These are phyloP conservation scores for Tachuris rubrigastra DNA, from an alignment of 2,113 vertebrate genomes.

Conservation along the genomic window DNA sequence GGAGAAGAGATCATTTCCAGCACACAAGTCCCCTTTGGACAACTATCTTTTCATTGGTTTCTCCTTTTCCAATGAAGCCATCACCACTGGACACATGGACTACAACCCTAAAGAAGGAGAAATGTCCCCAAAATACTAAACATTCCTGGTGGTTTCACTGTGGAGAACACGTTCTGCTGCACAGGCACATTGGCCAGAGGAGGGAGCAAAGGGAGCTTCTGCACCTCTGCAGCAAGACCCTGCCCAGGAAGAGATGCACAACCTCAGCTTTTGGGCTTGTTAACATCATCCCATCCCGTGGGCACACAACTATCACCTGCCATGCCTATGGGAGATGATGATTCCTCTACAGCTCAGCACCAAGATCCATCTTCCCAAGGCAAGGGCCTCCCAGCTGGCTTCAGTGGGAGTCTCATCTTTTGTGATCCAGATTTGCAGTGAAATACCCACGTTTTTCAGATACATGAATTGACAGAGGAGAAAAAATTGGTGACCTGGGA, in stretches of 20 bases:
- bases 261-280: background rate
- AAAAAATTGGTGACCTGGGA: background rate
- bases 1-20: background rate
- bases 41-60: background rate
- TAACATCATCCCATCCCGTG: background rate
- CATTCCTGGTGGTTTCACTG: background rate
- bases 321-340: background rate
- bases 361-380: background rate
- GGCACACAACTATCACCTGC: background rate
- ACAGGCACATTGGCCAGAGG: background rate
- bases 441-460: background rate
- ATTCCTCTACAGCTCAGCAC: background rate
- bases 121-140: background rate
- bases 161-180: background rate
- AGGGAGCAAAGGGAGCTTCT: background rate
- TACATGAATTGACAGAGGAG: background rate
- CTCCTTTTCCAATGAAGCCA: background rate
- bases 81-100: fast-evolving
- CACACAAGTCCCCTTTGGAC: background rate
- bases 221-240: background rate
- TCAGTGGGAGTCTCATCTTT: background rate
- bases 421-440: background rate
- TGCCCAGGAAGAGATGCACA: background rate
- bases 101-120: background rate
- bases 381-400: background rate